These are phyloP conservation scores for Drosophila tristis DNA, from an alignment of 1,140 invertebrate species.

Conservation along the genomic window DNA sequence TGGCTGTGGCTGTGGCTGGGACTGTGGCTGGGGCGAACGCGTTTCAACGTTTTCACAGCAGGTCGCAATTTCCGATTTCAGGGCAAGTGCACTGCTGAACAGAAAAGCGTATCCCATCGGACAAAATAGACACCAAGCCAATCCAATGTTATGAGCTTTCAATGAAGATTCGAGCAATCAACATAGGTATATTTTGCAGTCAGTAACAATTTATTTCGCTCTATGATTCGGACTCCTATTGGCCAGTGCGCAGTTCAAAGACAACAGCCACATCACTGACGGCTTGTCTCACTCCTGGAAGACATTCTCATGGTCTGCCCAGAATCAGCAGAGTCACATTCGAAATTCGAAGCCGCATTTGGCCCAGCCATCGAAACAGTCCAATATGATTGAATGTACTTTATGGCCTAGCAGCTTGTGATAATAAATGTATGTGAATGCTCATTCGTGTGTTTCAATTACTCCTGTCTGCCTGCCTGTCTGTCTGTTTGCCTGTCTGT, in stretches of 20 bases:
- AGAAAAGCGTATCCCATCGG: not conserved
- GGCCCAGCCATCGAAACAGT: not conserved
- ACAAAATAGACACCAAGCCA: not conserved
- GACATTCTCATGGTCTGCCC: constrained; percentile 7
- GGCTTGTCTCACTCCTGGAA: no score
- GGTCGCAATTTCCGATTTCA: not conserved
- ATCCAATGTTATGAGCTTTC: no score
- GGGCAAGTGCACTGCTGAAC: not conserved
- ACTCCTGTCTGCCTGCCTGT: constrained; percentile 5
- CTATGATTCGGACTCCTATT: no score
- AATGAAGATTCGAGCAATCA: no score
- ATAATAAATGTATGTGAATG: constrained; percentile 43
- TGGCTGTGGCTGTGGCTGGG: no score
- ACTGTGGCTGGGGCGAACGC: not conserved
- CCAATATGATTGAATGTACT: constrained; percentile 24
- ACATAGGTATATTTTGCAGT: no score
- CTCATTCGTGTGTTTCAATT: constrained; percentile 40
- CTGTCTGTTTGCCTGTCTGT: not conserved
- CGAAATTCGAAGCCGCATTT: not conserved
- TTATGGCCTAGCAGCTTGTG: constrained; percentile 45
- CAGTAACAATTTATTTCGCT: no score
- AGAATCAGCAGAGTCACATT: not conserved
- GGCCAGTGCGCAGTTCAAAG: no score
- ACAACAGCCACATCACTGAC: no score
- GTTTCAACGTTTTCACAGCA: constrained; percentile 29